Base-by-base conservation (phyloP, 1,140 invertebrate species). In the Drosophila teissieri region DNA sequence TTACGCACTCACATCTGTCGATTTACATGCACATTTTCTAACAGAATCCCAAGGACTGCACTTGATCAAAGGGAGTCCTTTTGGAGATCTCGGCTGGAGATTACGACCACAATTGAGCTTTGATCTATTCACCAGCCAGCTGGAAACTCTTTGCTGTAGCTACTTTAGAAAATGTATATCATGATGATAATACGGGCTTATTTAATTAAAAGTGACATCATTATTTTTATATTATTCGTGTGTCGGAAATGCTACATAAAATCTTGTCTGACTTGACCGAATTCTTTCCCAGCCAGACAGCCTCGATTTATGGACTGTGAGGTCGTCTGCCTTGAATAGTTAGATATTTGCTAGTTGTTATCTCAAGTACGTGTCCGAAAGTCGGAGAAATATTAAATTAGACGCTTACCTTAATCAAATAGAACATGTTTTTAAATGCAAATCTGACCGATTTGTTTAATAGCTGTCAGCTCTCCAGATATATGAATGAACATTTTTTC, bases 1-100 rank as follows among this genome's bases (percentile, higher is more conserved):
- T 68, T 67, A 68, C 19, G 27, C 22, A 48, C 36, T 31, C 24
- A 57, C 73, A 75, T 75, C 73, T 75, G 73, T 58, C 61, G 11
- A 36, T 57, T 55, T 49, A 48, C 36, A 56, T 70, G 60, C 54
- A 14, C 24, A 31, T 7, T 52, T 52, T 52, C 6, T 15, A n/a
- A 10, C 17, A 51, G 5, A 61, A 12, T 24, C 14, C n/a, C 15
- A 15, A 4, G 7, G 4, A n/a, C 12, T 57, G 53, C 62, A 70
- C 68, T 70, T 70, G 68, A 70, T 53, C 52, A 15, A 36, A 27
- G 36, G 27, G 36, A 48, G 36, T 36, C 12, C 34, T 15, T 14
- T 3, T 10, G 63, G 10, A 62, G 44, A 62, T 64, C 45, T 34
- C 4, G 8, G 7, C 1, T 12, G 17, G 12, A 46, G 31, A 64